A percentile compares a stretch with the other conserved stretches of the same genome.
These are phyloP conservation scores for Erinaceus europaeus DNA, from an alignment of 2,113 vertebrate genomes.

Conservation along the genomic window DNA sequence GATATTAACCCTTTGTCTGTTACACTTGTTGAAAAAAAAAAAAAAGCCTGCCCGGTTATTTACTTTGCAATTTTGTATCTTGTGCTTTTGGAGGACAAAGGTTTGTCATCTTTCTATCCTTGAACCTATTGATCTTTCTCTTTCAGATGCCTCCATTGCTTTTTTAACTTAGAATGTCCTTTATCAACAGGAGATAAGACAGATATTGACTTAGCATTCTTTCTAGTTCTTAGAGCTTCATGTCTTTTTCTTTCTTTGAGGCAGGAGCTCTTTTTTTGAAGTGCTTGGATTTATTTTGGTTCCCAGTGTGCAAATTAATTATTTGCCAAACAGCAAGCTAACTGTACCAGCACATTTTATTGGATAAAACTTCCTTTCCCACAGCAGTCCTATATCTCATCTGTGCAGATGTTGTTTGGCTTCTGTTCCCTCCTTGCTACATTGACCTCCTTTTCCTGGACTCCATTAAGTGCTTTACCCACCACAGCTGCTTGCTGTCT, in stretches of 20 bases:
- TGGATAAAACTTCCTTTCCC: background rate
- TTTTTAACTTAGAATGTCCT: slow-evolving; percentile 1
- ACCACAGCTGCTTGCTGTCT: too few species aligned
- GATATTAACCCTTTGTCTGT: slow-evolving; percentile 12
- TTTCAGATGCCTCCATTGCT: background rate
- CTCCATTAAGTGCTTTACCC: background rate
- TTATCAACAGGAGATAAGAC: slow-evolving; percentile 25
- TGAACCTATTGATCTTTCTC: background rate
- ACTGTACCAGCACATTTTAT: background rate
- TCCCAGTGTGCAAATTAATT: background rate
- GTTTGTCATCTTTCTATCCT: background rate
- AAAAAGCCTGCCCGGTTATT: background rate
- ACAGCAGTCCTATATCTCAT: background rate
- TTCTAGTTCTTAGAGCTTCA: background rate
- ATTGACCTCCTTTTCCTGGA: background rate
- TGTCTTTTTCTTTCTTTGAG: background rate
- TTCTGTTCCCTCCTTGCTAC: background rate
- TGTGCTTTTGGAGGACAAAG: background rate
- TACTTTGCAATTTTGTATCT: slow-evolving; percentile 42
- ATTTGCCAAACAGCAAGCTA: background rate
- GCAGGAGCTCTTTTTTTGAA: background rate
- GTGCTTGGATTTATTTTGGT: slow-evolving; percentile 7
- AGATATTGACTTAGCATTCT: slow-evolving; percentile 14
- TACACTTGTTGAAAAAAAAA: background rate
- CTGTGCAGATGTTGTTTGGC: background rate